Evolutionary conservation across 1,140 invertebrate species (phyloP).

Genomic region (Rhagoletis pomonella): DNA sequence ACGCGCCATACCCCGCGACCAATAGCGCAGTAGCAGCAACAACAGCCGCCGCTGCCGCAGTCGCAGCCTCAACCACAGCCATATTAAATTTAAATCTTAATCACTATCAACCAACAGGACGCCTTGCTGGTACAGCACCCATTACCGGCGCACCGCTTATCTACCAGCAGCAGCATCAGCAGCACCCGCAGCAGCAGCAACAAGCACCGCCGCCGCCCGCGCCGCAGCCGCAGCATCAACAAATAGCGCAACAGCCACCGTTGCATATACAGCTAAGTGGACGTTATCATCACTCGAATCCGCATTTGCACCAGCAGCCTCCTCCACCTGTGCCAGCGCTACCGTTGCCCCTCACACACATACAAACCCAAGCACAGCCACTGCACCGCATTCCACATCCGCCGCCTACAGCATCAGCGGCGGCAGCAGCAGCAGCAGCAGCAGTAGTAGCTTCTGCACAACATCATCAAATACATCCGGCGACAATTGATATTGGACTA

Average conservation of each 20-base stretch:
- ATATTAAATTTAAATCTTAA: conserved; percentile 59
- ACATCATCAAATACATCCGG: conserved; percentile 48
- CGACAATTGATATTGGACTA: conserved; percentile 45
- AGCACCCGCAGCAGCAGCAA: conserved; percentile 37
- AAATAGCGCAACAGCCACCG: neutral
- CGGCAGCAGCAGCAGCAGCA: neutral
- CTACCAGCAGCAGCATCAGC: conserved; percentile 53
- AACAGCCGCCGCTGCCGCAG: conserved; percentile 40
- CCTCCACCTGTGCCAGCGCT: neutral
- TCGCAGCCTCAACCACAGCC: conserved; percentile 54
- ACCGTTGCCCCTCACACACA: conserved; percentile 1
- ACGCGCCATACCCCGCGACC: neutral
- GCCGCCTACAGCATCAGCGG: conserved; percentile 31
- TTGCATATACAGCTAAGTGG: conserved; percentile 27
- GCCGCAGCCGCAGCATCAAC: conserved; percentile 11
- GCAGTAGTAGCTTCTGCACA: neutral
- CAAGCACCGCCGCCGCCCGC: conserved; percentile 33
- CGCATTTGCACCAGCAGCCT: conserved; percentile 43
- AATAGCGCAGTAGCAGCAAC: conserved; percentile 43
- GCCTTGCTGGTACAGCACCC: conserved; percentile 24
- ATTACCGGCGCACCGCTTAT: conserved; percentile 43
- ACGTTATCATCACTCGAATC: conserved; percentile 1
- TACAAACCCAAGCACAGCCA: conserved; percentile 9
- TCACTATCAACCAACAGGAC: conserved; percentile 55
- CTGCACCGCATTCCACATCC: conserved; percentile 29